phyloP scores from a whole-genome alignment of 2,888 invertebrate genomes.

The Pollenia griseotomentosa region DNA sequence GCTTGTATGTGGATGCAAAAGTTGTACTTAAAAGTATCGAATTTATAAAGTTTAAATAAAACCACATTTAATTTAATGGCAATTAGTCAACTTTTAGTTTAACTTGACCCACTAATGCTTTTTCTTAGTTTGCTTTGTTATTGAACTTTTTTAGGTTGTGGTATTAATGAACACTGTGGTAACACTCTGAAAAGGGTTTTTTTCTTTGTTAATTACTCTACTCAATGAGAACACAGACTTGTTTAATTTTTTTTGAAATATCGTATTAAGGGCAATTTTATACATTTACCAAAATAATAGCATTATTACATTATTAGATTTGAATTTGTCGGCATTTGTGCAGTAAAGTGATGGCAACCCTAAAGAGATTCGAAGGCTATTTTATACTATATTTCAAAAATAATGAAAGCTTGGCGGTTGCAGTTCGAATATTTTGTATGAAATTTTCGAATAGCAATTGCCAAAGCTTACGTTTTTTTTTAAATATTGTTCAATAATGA shows the following conservation, averaged over 20 bases:
- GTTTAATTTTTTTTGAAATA: neutral
- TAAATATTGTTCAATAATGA: too few species aligned
- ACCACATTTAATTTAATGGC: constrained; percentile 38
- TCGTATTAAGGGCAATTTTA: neutral
- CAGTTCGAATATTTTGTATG: too few species aligned
- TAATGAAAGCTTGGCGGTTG: too few species aligned
- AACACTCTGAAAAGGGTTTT: constrained; percentile 5
- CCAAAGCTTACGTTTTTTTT: too few species aligned
- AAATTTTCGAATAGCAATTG: too few species aligned
- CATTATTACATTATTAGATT: too few species aligned
- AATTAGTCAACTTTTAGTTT: constrained; percentile 34
- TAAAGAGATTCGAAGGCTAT: too few species aligned
- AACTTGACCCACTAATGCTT: constrained; percentile 55
- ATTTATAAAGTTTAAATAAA: constrained; percentile 48
- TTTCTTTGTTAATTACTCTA: neutral
- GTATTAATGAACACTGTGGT: neutral
- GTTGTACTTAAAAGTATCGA: constrained; percentile 29
- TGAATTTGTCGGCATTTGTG: too few species aligned
- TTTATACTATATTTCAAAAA: too few species aligned
- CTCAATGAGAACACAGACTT: neutral
- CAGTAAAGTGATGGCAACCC: too few species aligned
- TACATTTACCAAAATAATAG: too few species aligned
- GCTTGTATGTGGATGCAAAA: neutral
- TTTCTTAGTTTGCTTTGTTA: neutral
- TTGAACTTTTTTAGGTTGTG: neutral